Base-by-base conservation (phyloP, 2,888 invertebrate species). In the Eupithecia pulchellata region DNA sequence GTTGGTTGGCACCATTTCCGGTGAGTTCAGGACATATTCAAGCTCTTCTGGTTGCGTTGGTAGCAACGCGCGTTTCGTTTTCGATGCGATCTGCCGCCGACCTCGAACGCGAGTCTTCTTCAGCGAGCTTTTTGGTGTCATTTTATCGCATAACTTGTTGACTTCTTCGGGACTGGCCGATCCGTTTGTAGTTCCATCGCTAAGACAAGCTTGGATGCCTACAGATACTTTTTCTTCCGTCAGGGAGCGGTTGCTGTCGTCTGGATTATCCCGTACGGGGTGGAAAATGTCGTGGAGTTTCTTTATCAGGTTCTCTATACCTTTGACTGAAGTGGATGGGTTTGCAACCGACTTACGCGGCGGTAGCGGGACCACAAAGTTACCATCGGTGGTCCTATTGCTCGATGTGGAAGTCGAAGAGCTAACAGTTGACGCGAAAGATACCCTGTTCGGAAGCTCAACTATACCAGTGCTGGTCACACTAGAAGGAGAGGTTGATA, bases 71-170 rank as follows among this genome's bases (percentile, higher is more conserved):
- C 93, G 85, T 75, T 94, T 94, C 1, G 92, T 92, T 79, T 94
- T 94, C 6, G 89, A 88, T 0, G 89, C 86, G 39, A 94, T 84
- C 25, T 89, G 92, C 75, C 95, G 84, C 30, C 94, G 84, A 62
- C 95, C 93, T 60, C 94, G 92, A 0, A 91, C 89, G 1, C 90
- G 81, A 3, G 91, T 88, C 74, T 93, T 93, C 75, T 95, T 95
- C 36, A 95, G 84, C 0, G 94, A 94, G 73, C 94, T 95, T 81
- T 95, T 95, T 1, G 95, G 95, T 0, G 95, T 95, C 0, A 84
- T 83, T 29, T 90, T 88, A 69, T 94, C 93, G 63, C 90, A 88
- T 79, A 47, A 11, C 13, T 91, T 89, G 9, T 83, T 87, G 0
- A 91, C 87, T 82, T 91, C 91, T 39, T 92, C 92, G 0, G 92